Percentiles rank a stretch among this genome's conserved stretches.
Conservation (phyloP, 1,140 invertebrate species). For the Heliconius melpomene region DNA sequence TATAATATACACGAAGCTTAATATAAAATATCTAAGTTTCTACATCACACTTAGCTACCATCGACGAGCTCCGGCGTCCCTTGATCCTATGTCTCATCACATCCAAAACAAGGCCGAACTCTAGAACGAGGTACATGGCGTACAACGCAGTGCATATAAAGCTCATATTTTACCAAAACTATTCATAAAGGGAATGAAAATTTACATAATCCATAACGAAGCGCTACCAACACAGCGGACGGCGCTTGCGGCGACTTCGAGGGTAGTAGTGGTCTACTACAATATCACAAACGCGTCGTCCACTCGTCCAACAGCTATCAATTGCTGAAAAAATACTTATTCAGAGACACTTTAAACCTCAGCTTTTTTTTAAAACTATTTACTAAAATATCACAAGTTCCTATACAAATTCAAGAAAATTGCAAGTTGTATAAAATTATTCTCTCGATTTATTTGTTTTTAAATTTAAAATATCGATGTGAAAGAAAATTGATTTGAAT, state of each 20-base stretch:
- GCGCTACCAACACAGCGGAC: constrained; percentile 12
- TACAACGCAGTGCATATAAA: constrained; percentile 4
- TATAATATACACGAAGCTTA: constrained; percentile 10
- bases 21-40: neutral
- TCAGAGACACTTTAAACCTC: neutral
- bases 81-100: neutral
- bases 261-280: neutral
- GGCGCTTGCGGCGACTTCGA: neutral
- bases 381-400: neutral
- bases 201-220: neutral
- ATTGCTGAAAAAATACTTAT: neutral
- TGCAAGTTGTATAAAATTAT: neutral
- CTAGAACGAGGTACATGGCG: neutral
- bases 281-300: neutral
- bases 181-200: constrained; percentile 9
- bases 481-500: neutral
- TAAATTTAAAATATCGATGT: neutral
- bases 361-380: neutral
- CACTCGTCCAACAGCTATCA: neutral
- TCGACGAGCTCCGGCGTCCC: neutral
- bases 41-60: constrained; percentile 10
- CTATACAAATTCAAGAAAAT: neutral
- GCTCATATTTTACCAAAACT: constrained; percentile 8
- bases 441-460: neutral
- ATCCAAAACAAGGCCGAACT: neutral